Percentiles rank a stretch among this genome's conserved stretches.
phyloP scores from a whole-genome alignment of 2,797 vertebrate species.

The Platalea minor region DNA sequence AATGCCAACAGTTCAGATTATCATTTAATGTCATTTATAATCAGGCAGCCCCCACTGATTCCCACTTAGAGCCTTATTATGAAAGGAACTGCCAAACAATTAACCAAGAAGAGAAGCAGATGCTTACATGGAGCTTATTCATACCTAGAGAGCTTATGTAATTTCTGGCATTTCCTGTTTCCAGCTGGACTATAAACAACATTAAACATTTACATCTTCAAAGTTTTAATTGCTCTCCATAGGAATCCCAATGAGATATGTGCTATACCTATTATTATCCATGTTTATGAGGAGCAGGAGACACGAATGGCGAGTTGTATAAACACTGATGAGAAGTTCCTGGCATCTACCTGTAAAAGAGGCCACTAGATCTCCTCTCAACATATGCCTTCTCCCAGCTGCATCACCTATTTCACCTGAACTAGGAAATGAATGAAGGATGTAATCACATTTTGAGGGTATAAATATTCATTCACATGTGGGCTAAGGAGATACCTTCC shows the following conservation, averaged over 20 bases:
- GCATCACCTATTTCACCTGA: neutral
- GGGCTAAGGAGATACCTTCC: neutral
- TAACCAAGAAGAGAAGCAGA: neutral
- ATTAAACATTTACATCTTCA: constrained; percentile 5
- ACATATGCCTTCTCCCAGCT: neutral
- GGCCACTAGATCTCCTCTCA: neutral
- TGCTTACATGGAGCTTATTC: neutral
- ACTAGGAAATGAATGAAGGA: neutral
- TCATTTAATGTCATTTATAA: neutral
- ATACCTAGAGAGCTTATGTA: neutral
- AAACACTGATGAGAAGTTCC: neutral
- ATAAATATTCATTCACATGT: neutral
- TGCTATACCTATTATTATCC: constrained; percentile 11
- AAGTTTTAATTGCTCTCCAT: constrained; percentile 25
- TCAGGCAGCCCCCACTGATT: neutral
- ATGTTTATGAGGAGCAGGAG: neutral
- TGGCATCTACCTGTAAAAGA: neutral
- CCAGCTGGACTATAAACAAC: neutral
- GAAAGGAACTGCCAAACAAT: neutral
- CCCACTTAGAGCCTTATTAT: neutral
- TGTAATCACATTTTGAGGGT: neutral
- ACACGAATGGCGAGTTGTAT: neutral
- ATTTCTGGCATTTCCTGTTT: constrained; percentile 53
- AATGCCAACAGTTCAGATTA: neutral
- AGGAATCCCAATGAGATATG: neutral